phyloP scores from a whole-genome alignment of 2,888 invertebrate species.

The Agriopis leucophaearia region DNA sequence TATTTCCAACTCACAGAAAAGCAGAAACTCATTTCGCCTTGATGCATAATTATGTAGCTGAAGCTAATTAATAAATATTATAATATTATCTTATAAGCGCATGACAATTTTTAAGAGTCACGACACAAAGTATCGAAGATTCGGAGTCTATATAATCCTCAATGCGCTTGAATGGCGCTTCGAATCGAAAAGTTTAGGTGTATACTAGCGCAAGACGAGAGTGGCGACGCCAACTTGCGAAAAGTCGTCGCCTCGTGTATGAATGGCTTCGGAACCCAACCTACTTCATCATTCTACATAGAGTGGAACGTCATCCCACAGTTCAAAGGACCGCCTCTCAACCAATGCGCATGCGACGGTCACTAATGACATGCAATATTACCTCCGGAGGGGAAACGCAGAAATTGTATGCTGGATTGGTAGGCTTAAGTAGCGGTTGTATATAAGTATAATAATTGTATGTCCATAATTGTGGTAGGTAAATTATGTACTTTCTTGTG shows the following conservation, averaged over 20 bases:
- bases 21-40: no score
- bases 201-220: background rate
- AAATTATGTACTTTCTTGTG: constrained; percentile 19
- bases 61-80: no score
- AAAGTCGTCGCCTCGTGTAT: background rate
- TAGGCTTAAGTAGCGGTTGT: constrained; percentile 9
- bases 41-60: no score
- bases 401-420: constrained; percentile 23
- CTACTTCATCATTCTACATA: constrained; percentile 3
- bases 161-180: no score
- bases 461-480: constrained; percentile 1
- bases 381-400: constrained; percentile 50
- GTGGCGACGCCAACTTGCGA: background rate
- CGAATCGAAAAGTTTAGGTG: no score
- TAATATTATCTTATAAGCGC: no score
- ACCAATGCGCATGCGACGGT: constrained; percentile 61
- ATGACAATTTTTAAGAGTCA: no score
- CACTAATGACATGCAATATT: constrained; percentile 65
- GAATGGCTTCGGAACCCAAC: background rate
- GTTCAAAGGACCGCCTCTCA: constrained; percentile 53
- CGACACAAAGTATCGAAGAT: no score
- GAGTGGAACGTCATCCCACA: constrained; percentile 34
- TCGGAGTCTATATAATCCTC: no score
- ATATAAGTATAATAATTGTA: constrained; percentile 16
- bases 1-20: no score